Conservation (phyloP, 2,797 vertebrate genomes). For the Cossypha dichroa region DNA sequence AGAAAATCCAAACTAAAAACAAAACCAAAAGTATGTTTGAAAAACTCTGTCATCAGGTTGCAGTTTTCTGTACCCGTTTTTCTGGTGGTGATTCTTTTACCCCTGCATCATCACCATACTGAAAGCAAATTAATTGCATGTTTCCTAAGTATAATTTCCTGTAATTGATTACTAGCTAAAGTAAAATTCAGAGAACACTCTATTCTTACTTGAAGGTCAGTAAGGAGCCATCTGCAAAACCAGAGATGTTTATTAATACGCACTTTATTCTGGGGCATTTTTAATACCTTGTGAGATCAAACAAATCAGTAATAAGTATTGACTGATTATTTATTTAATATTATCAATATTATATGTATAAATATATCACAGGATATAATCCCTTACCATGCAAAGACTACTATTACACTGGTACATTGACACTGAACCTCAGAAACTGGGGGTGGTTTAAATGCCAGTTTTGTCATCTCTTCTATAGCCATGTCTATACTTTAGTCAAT, state of each 20-base stretch:
- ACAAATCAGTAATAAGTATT: background rate
- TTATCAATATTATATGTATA: background rate
- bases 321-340: background rate
- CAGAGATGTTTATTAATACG: background rate
- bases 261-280: background rate
- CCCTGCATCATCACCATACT: background rate
- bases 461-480: background rate
- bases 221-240: background rate
- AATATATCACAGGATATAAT: fast-evolving
- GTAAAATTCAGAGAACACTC: background rate
- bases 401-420: background rate
- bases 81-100: background rate
- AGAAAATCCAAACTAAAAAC: background rate
- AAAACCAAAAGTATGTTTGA: background rate
- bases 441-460: background rate
- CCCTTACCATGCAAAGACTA: background rate
- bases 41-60: background rate
- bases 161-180: background rate
- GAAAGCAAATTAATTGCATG: background rate
- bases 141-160: background rate
- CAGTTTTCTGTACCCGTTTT: background rate
- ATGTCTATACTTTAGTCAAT: background rate
- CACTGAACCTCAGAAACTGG: background rate
- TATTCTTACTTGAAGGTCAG: background rate
- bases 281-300: background rate